Percentiles rank a stretch among this genome's conserved stretches.
Conservation (phyloP, 2,888 invertebrate species). For the Limnephilus auricula region DNA sequence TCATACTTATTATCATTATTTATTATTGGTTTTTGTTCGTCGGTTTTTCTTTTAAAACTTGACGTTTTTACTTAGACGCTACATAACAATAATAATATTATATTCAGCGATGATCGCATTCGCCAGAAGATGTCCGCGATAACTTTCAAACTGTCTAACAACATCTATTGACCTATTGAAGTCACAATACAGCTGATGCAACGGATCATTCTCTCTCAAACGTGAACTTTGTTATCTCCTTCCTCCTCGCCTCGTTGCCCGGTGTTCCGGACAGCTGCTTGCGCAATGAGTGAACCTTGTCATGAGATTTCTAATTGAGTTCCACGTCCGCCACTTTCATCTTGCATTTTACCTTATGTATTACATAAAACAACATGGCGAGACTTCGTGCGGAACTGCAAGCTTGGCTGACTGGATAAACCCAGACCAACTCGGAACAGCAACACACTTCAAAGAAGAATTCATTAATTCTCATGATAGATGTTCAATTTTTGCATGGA, state of each 20-base stretch:
- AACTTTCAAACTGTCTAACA: slow-evolving; percentile 30
- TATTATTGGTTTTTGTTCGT: no score
- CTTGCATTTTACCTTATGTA: background rate
- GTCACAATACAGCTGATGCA: slow-evolving; percentile 9
- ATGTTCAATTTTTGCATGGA: background rate
- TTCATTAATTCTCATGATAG: background rate
- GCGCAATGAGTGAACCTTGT: slow-evolving; percentile 21
- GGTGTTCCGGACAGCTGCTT: background rate
- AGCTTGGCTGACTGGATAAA: slow-evolving; percentile 3
- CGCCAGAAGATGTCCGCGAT: background rate
- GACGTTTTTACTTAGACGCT: background rate
- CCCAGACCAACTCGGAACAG: background rate
- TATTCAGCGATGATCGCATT: background rate
- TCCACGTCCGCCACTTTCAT: slow-evolving; percentile 22
- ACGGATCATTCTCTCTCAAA: slow-evolving; percentile 19
- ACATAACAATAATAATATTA: background rate
- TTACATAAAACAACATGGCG: slow-evolving; percentile 15
- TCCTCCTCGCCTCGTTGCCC: background rate
- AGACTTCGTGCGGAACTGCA: slow-evolving; percentile 18
- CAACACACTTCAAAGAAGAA: background rate
- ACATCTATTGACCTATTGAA: slow-evolving; percentile 11
- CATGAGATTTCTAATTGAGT: slow-evolving; percentile 28
- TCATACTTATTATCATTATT: no score
- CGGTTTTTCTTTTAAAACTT: background rate
- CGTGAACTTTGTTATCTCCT: background rate